Evolutionary conservation across 2,797 vertebrate genomes (phyloP), one percentile per base, ranked within the genome.

Genomic region (Spinus olivaceus): DNA sequence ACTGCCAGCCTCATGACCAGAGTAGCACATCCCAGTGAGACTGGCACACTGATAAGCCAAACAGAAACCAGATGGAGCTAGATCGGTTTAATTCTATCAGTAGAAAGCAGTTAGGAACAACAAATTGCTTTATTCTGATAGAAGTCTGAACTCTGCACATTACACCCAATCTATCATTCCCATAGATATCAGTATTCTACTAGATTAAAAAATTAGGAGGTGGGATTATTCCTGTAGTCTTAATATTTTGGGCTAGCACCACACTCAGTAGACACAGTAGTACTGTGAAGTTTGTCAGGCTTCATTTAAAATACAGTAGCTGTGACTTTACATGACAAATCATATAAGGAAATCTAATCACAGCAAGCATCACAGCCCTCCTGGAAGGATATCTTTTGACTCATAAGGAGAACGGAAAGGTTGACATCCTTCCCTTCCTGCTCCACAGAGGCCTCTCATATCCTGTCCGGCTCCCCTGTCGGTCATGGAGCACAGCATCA

Each of bases 341-440:
- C 42, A 15, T 23, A 14, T 6, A 44, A 65, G 63, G 56, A 87
- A 92, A 64, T 73, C 57, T 51, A 66, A 90, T 70, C 23, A 64
- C 24, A 80, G 56, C 0, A 2, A 81, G 35, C 33, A 53, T 32
- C 47, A 32, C 25, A 72, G 37, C 74, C 66, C 92, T 94, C 78
- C 81, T 74, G 49, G 82, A 94, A 94, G 51, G 89, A 70, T 71
- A 73, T 18, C 33, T 65, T 46, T 84, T 54, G 69, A 95, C 18
- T 82, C 69, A 80, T 25, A 91, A 88, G 88, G 86, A 91, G 69
- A 96, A 93, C 94, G 81, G 54, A 94, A 96, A 92, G 53, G 70
- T 56, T 90, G 8, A 54, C 73, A 79, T 79, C 91, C 79, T 92
- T 71, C 66, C 84, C 81, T 69, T 90, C 53, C 93, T 83, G 66